Conservation (phyloP, 2,113 vertebrate genomes). For the Myrmecobius fasciatus region DNA sequence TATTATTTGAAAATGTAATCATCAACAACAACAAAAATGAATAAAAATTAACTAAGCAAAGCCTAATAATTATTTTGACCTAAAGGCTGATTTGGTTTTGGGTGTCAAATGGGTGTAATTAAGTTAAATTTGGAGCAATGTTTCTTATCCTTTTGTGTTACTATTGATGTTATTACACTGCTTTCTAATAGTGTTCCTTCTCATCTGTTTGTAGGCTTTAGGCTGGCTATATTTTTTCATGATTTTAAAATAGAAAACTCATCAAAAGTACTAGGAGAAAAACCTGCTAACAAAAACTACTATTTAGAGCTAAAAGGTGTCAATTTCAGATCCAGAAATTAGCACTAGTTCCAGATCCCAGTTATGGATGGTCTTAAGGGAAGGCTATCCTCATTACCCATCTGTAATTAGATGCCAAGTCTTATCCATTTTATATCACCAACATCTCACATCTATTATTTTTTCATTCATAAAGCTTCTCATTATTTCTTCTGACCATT, state of each 20-base stretch:
- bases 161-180: not conserved
- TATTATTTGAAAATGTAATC: conserved; percentile 3
- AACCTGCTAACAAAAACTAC: not conserved
- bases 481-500: not conserved
- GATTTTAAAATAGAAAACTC: not conserved
- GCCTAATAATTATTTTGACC: conserved; percentile 40
- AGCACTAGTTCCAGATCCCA: not conserved
- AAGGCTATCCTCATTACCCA: not conserved
- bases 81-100: conserved; percentile 48
- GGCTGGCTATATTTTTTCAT: not conserved
- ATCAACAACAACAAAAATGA: not conserved
- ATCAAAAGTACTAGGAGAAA: not conserved
- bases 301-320: not conserved
- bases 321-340: not conserved
- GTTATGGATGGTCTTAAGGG: not conserved
- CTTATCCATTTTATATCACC: not conserved
- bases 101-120: conserved; percentile 1
- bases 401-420: not conserved
- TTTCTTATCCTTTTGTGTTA: not conserved
- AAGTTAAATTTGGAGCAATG: not conserved
- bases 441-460: not conserved
- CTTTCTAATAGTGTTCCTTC: not conserved
- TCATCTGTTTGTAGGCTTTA: not conserved
- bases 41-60: not conserved
- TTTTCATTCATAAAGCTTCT: not conserved